Conservation (phyloP, 2,113 vertebrate species). For the Stictonetta naevosa region DNA sequence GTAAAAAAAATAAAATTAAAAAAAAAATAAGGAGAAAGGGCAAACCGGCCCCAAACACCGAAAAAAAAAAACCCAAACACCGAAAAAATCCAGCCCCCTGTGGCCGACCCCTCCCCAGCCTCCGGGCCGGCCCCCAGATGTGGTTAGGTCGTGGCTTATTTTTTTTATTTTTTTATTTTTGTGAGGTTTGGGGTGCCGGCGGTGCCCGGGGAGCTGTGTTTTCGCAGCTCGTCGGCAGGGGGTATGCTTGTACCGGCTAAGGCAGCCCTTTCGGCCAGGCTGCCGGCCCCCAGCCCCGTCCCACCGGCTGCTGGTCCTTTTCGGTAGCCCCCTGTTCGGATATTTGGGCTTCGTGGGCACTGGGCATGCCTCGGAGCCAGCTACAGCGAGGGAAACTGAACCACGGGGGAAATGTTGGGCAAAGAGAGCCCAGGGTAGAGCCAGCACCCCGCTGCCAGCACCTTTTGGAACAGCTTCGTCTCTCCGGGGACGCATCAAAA, state of each 20-base stretch:
- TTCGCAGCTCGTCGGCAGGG: conserved; percentile 62
- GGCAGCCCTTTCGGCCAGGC: not conserved
- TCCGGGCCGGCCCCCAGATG: not conserved
- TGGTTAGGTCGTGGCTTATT: not conserved
- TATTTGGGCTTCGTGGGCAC: not conserved
- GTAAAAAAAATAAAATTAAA: not conserved
- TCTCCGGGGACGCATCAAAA: not conserved
- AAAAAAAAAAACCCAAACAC: not conserved
- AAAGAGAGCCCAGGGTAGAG: not conserved
- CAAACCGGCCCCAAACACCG: not conserved
- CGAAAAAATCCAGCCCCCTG: too few species aligned
- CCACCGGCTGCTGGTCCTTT: not conserved
- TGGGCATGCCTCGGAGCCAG: not conserved
- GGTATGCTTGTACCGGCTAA: conserved; percentile 54
- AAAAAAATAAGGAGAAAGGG: not conserved
- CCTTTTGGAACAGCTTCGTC: accelerated
- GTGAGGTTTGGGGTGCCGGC: too few species aligned
- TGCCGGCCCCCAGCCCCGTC: not conserved
- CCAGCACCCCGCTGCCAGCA: not conserved
- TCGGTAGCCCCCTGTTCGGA: not conserved
- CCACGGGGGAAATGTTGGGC: not conserved
- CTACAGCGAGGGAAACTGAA: not conserved
- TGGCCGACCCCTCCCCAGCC: not conserved
- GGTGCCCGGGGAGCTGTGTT: conserved; percentile 14
- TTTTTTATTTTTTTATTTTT: not conserved